Conservation (phyloP, 2,888 invertebrate species). For the Apamea sordens region DNA sequence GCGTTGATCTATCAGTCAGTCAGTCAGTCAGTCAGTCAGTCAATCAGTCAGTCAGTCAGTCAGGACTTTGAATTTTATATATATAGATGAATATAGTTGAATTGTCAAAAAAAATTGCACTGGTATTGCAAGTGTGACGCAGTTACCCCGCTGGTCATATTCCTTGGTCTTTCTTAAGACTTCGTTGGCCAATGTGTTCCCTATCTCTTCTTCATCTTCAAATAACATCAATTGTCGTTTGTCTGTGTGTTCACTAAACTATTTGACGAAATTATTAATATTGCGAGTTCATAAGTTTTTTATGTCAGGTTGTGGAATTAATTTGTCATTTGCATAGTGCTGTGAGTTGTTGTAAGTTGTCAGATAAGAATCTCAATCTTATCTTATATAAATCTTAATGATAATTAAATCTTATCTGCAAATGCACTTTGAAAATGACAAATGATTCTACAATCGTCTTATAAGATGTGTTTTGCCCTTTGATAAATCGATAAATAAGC, state of each 20-base stretch:
- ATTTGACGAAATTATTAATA: not conserved
- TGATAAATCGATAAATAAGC: too few relatives aligned
- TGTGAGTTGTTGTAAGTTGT: too few relatives aligned
- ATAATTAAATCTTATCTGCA: too few relatives aligned
- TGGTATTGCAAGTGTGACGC: not conserved
- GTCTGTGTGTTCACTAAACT: not conserved
- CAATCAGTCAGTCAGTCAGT: too few relatives aligned
- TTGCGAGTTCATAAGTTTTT: not conserved
- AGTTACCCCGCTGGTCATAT: not conserved
- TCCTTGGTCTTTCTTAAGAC: not conserved
- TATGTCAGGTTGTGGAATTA: slow-evolving; percentile 1
- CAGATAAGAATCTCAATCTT: too few relatives aligned
- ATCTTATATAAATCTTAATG: too few relatives aligned
- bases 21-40: too few relatives aligned
- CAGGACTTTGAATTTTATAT: too few relatives aligned
- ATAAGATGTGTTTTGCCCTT: too few relatives aligned
- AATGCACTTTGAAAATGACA: too few relatives aligned
- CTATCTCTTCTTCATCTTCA: not conserved
- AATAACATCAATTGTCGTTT: not conserved
- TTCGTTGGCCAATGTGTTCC: not conserved
- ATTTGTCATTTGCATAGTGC: not conserved
- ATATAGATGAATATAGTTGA: not conserved
- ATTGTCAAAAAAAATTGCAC: not conserved
- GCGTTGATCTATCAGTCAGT: too few relatives aligned
- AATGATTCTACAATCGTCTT: too few relatives aligned